phyloP scores from a whole-genome alignment of 2,113 vertebrate genomes.

The Manacus vitellinus region DNA sequence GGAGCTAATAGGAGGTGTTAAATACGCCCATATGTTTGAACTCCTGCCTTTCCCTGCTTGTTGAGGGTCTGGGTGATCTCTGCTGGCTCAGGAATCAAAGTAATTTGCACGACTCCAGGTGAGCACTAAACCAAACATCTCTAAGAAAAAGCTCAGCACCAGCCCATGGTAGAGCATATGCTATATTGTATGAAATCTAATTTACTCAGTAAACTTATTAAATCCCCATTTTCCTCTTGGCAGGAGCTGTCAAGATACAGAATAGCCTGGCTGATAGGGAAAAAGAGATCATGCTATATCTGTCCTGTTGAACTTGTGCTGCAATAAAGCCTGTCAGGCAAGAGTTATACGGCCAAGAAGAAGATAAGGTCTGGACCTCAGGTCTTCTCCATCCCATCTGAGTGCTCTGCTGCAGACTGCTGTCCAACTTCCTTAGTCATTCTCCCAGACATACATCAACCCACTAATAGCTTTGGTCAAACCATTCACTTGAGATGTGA shows the following conservation, averaged over 20 bases:
- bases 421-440: neutral
- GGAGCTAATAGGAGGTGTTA: neutral
- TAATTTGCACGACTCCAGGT: neutral
- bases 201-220: neutral
- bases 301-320: neutral
- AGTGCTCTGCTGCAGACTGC: neutral
- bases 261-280: neutral
- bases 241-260: neutral
- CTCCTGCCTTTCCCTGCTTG: neutral
- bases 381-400: neutral
- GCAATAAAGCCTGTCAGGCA: neutral
- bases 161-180: accelerated
- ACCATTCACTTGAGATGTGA: neutral
- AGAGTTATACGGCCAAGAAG: neutral
- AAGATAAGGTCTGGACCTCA: neutral
- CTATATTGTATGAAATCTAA: neutral
- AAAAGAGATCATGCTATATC: neutral
- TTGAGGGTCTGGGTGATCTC: neutral
- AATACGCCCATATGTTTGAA: accelerated
- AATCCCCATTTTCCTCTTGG: neutral
- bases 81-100: neutral
- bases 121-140: neutral
- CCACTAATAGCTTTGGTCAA: neutral
- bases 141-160: neutral
- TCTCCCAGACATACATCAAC: neutral